A percentile compares a stretch with the other conserved stretches of the same genome.
phyloP scores from a whole-genome alignment of 2,888 invertebrate species.

The Noctuana brunneofusca region DNA sequence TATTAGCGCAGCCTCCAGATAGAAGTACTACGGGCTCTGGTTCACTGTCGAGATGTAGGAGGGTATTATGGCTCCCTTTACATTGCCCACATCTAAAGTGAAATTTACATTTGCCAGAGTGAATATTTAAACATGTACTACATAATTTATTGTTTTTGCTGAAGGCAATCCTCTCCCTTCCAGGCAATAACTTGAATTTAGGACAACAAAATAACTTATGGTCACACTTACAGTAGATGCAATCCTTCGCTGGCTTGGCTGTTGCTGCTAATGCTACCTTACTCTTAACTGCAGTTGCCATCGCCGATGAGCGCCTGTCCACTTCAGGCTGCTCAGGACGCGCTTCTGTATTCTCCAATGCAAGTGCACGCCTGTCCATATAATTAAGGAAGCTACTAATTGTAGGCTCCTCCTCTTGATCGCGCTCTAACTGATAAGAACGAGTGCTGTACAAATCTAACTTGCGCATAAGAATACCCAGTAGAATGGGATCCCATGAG shows the following conservation, averaged over 20 bases:
- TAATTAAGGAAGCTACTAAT: conserved; percentile 22
- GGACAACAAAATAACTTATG: conserved; percentile 32
- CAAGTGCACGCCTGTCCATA: conserved; percentile 34
- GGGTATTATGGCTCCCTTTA: conserved; percentile 1
- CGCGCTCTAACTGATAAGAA: conserved; percentile 34
- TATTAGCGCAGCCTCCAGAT: conserved; percentile 4
- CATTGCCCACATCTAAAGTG: conserved; percentile 5
- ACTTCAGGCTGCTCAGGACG: too few species aligned
- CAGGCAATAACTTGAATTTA: conserved; percentile 1
- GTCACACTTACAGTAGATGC: conserved; percentile 30
- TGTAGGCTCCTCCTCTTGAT: conserved; percentile 6
- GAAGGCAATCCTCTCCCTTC: not conserved
- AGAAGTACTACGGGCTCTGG: conserved; percentile 23
- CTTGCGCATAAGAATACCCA: conserved; percentile 37
- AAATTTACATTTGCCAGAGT: not conserved
- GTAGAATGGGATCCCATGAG: conserved; percentile 36
- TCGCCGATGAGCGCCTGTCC: too few species aligned
- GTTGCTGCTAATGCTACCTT: not conserved
- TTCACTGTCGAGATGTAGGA: conserved; percentile 28
- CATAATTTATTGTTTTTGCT: not conserved
- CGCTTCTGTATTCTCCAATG: conserved; percentile 33
- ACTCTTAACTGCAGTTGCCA: too few species aligned
- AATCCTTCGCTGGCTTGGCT: conserved; percentile 13
- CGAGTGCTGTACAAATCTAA: conserved; percentile 34
- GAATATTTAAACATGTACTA: not conserved